Evolutionary conservation across 2,797 vertebrate genomes (phyloP).

Genomic region (Aldrovandia affinis): DNA sequence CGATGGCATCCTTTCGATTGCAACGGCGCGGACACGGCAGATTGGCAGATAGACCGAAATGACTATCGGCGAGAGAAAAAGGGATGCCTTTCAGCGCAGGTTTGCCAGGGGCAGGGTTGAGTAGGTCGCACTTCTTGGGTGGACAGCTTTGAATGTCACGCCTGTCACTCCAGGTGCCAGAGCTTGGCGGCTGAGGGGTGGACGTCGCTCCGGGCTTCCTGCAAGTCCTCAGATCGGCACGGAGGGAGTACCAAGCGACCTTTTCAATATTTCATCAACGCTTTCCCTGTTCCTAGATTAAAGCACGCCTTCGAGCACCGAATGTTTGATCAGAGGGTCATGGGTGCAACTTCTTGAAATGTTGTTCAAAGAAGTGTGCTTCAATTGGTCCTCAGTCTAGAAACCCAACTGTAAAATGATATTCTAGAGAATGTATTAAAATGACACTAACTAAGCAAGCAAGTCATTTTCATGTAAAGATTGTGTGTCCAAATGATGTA

Average conservation of each 20-base stretch:
- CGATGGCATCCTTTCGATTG: no score
- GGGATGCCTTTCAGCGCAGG: neutral
- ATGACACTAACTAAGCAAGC: neutral
- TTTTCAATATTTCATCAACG: conserved; percentile 7
- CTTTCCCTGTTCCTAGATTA: neutral
- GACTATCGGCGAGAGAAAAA: neutral
- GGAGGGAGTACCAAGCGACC: neutral
- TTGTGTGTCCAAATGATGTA: neutral
- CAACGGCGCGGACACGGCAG: neutral
- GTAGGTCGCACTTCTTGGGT: neutral
- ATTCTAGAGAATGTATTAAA: neutral
- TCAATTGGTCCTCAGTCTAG: neutral
- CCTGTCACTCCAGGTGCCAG: neutral
- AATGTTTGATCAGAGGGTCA: neutral
- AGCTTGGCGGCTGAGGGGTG: neutral
- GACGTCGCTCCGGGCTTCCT: neutral
- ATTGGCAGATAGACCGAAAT: neutral
- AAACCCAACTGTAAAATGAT: neutral
- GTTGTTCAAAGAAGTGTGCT: neutral
- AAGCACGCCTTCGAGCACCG: neutral
- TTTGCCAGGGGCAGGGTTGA: neutral
- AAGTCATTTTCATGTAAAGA: neutral
- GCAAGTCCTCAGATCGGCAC: neutral
- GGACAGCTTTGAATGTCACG: neutral
- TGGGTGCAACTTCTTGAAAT: neutral